A percentile compares a stretch with the other conserved stretches of the same genome.
Evolutionary conservation across 1,140 invertebrate species (phyloP).

Genomic region (Atta cephalotes): DNA sequence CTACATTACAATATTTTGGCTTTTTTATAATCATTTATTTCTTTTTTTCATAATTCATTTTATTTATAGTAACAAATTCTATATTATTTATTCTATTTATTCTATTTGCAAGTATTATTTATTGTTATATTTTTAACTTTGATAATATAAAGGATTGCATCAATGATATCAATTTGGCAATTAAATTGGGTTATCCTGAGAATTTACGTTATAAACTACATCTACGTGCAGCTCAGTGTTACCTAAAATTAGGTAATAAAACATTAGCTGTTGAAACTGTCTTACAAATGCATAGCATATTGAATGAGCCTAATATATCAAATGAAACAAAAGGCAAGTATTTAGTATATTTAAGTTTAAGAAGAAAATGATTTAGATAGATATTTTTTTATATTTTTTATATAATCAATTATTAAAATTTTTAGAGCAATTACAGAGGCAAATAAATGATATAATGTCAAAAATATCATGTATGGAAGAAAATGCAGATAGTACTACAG

Average conservation of each 20-base stretch:
- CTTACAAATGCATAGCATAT: constrained; percentile 68
- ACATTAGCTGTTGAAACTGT: constrained; percentile 76
- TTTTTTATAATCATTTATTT: constrained; percentile 5
- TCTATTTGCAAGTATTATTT: not conserved
- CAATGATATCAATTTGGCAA: constrained; percentile 82
- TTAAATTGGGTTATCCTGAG: constrained; percentile 80
- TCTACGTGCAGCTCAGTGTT: constrained; percentile 80
- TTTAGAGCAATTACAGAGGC: constrained; percentile 63
- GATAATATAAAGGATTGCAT: constrained; percentile 81
- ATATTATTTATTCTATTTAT: not conserved
- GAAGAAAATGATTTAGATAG: not conserved
- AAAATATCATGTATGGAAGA: not conserved
- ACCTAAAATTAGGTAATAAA: constrained; percentile 77
- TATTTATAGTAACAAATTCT: too few species aligned
- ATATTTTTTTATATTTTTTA: not conserved
- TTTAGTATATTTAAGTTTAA: constrained; percentile 13
- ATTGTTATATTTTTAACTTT: not conserved
- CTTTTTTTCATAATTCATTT: not conserved
- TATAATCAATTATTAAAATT: constrained; percentile 30
- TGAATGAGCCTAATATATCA: constrained; percentile 72
- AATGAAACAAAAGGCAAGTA: constrained; percentile 77
- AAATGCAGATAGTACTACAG: not conserved
- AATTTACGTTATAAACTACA: constrained; percentile 83
- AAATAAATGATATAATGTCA: constrained; percentile 56
- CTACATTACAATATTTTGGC: not conserved